These are phyloP conservation scores for Epirrhoe tristata DNA, from an alignment of 2,888 invertebrate species.

Conservation along the genomic window DNA sequence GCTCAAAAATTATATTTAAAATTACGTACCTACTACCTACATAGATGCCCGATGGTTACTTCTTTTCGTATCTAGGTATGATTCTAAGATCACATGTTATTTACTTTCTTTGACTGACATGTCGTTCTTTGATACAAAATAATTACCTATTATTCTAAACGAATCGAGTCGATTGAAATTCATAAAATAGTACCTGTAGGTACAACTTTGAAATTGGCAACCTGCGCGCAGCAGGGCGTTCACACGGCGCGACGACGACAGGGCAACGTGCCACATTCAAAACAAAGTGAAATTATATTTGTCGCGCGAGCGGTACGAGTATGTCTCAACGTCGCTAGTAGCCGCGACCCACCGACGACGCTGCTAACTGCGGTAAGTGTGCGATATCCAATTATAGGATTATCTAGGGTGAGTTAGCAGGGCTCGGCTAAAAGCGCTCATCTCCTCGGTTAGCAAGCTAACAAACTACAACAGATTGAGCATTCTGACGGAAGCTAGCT, in stretches of 20 bases:
- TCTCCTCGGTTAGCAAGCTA: not conserved
- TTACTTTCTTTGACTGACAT: not conserved
- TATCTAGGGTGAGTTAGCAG: constrained; percentile 37
- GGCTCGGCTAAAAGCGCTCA: constrained; percentile 26
- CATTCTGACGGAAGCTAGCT: not conserved
- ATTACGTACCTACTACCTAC: too few relatives aligned
- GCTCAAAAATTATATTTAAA: not conserved
- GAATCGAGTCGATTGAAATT: not conserved
- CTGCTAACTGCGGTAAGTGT: not conserved
- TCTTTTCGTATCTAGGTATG: not conserved
- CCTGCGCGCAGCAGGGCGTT: constrained; percentile 19
- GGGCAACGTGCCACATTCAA: constrained; percentile 29
- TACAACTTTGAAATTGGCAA: not conserved
- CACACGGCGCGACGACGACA: constrained; percentile 24
- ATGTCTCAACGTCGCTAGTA: constrained; percentile 11
- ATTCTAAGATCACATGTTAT: not conserved
- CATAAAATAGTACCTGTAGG: not conserved
- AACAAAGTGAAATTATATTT: constrained; percentile 25
- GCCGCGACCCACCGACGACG: constrained; percentile 10
- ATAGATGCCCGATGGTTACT: not conserved
- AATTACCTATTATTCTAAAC: not conserved
- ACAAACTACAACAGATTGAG: not conserved
- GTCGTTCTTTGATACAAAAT: not conserved
- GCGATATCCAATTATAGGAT: constrained; percentile 27
- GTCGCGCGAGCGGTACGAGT: constrained; percentile 4